Percentiles rank a stretch among this genome's conserved stretches.
Conservation (phyloP, 1,140 invertebrate species). For the Macrobrachium nipponense region DNA sequence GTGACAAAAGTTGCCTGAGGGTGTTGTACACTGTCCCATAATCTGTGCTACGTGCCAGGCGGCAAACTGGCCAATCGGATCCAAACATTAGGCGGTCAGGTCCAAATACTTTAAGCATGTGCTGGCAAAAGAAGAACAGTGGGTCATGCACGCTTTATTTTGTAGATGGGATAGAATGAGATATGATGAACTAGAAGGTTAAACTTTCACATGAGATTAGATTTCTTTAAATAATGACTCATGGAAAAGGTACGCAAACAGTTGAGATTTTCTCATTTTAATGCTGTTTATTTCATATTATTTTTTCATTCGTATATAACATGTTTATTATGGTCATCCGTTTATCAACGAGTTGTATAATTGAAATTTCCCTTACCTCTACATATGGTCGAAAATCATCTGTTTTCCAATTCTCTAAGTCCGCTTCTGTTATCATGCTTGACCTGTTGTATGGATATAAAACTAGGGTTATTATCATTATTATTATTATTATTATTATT, state of each 20-base stretch:
- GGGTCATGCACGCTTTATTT: too few species aligned
- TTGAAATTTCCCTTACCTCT: neutral
- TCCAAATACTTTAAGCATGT: constrained; percentile 20
- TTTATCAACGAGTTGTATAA: neutral
- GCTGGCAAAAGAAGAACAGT: neutral
- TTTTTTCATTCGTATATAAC: too few species aligned
- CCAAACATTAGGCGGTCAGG: constrained; percentile 23
- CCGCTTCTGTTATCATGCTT: constrained; percentile 19
- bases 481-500: too few species aligned
- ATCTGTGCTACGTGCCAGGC: constrained; percentile 1
- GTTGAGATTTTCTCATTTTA: neutral
- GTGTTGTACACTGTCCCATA: constrained; percentile 6
- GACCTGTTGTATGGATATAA: constrained; percentile 2
- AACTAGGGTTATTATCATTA: too few species aligned
- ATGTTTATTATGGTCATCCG: too few species aligned
- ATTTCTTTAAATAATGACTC: neutral
- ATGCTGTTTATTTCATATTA: too few species aligned
- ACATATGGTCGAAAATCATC: constrained; percentile 29
- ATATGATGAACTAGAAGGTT: too few species aligned
- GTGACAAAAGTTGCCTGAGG: neutral
- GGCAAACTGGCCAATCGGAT: constrained; percentile 24
- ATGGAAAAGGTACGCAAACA: neutral
- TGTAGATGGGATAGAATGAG: too few species aligned
- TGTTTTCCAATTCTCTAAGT: constrained; percentile 12
- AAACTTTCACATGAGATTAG: too few species aligned